phyloP scores from a whole-genome alignment of 2,888 invertebrate species.

The Cryptocephalus primarius region DNA sequence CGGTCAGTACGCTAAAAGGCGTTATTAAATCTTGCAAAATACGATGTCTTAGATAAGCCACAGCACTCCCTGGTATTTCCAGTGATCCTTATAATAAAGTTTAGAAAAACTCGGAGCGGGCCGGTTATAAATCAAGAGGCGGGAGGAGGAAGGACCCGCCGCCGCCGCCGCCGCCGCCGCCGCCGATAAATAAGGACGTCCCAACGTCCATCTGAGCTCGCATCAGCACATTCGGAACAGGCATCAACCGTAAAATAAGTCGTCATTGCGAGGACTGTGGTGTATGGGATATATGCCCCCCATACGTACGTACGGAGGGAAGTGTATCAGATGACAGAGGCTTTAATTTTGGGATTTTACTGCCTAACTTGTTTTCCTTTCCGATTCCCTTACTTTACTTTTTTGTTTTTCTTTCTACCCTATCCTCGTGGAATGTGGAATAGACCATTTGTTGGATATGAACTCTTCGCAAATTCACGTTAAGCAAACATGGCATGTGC shows the following conservation, averaged over 20 bases:
- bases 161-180: slow-evolving; percentile 5
- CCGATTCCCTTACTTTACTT: too few relatives aligned
- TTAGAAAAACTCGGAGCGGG: slow-evolving; percentile 20
- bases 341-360: too few relatives aligned
- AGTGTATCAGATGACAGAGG: too few relatives aligned
- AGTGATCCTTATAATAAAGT: slow-evolving; percentile 28
- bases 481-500: too few relatives aligned
- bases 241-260: slow-evolving; percentile 27
- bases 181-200: slow-evolving; percentile 31
- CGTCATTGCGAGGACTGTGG: slow-evolving; percentile 4
- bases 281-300: too few relatives aligned
- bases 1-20: slow-evolving; percentile 10
- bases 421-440: too few relatives aligned
- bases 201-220: slow-evolving; percentile 11
- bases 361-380: too few relatives aligned
- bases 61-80: slow-evolving; percentile 16
- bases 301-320: too few relatives aligned
- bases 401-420: too few relatives aligned
- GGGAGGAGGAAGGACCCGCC: slow-evolving; percentile 16
- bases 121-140: slow-evolving; percentile 22
- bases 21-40: slow-evolving; percentile 20
- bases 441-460: too few relatives aligned
- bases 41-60: slow-evolving; percentile 19
- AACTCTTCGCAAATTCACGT: too few relatives aligned
- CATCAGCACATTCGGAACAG: slow-evolving; percentile 25